phyloP scores from a whole-genome alignment of 2,113 vertebrate genomes.

The Brachypteracias leptosomus region DNA sequence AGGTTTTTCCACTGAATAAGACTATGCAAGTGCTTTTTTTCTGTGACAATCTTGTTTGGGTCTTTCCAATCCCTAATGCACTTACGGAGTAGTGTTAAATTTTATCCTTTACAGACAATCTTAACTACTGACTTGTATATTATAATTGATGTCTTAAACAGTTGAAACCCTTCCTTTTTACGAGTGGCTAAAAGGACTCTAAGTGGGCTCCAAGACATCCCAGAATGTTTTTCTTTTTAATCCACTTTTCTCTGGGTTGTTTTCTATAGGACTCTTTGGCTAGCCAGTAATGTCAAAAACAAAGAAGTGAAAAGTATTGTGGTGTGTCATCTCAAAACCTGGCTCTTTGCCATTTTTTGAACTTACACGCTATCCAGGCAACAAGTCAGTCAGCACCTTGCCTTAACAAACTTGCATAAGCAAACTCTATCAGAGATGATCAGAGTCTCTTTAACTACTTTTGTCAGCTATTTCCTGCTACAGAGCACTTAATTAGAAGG shows the following conservation, averaged over 20 bases:
- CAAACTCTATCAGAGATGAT: not conserved
- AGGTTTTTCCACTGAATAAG: not conserved
- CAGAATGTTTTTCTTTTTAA: not conserved
- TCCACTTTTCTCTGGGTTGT: not conserved
- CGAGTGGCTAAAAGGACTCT: not conserved
- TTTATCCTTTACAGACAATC: not conserved
- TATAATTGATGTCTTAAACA: not conserved
- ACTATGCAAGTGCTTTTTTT: not conserved
- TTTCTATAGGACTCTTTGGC: not conserved
- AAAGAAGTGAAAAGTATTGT: not conserved
- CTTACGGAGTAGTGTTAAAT: not conserved
- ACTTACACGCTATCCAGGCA: not conserved
- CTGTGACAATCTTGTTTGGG: not conserved
- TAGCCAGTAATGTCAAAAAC: not conserved
- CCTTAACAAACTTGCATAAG: not conserved
- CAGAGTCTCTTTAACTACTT: not conserved
- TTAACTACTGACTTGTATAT: not conserved
- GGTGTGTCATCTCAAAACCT: not conserved
- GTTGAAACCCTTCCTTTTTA: not conserved
- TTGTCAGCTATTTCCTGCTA: not conserved
- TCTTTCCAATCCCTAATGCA: not conserved
- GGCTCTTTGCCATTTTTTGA: not conserved
- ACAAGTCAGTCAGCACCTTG: not conserved
- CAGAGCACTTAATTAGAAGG: conserved; percentile 3
- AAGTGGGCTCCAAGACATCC: not conserved